Evolutionary conservation across 2,797 vertebrate species (phyloP), one percentile per base, ranked within the genome.

Genomic region (Anabacerthia variegaticeps): DNA sequence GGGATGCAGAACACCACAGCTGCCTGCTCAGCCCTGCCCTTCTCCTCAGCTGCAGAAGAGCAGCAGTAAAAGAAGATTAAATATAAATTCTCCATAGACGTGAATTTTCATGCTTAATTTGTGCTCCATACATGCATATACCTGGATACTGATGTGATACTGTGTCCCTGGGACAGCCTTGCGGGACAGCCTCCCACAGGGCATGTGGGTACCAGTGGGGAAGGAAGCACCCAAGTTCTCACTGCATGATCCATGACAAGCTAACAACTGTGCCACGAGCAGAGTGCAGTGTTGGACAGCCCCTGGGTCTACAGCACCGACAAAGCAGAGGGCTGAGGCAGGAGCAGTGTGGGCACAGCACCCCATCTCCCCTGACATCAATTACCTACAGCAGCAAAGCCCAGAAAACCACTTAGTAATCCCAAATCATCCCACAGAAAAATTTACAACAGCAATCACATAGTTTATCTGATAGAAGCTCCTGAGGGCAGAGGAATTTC

Each of bases 141-240:
- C 15, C 85, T 48, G 27, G 54, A 72, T n/a, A 67, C 39, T 18
- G 43, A 21, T 62, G 48, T 65, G 48, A n/a, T 19, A 22, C 41
- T 44, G 16, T 6, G 3, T 27, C 27, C 49, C 5, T 1, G 49
- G 54, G 17, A 51, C 44, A 79, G 56, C 17, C n/a, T 39, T 3
- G 1, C n/a, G 46, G 87, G 23, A 56, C 20, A 37, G 49, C 19
- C 26, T 79, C n/a, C 32, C 51, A 41, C 1, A 3, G 4, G 15
- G 44, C 1, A 1, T 0, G 3, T 8, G 22, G 36, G 34, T 12
- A 9, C 39, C 39, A 36, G 32, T 2, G 12, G n/a, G 27, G 55
- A 55, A 72, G 51, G 61, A 55, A 24, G 26, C 7, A 85, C 44
- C 18, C 7, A 7, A 36, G 20, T 24, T 22, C 37, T 75, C 3